Evolutionary conservation across 2,113 vertebrate genomes (phyloP), one percentile per base, ranked within the genome.

Genomic region (Acanthisitta chloris): DNA sequence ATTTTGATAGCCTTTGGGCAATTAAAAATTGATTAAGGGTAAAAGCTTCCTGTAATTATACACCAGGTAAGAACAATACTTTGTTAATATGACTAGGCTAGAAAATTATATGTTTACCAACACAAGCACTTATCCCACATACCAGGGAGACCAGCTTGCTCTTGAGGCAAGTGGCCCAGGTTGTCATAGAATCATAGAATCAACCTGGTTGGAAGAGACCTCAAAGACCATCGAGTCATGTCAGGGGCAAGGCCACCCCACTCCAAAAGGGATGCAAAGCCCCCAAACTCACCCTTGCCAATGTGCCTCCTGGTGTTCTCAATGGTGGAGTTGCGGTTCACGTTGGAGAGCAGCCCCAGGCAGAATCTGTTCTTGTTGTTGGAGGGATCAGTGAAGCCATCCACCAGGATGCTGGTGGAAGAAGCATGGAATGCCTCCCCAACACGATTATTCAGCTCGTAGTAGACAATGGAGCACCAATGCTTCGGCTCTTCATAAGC

Each of bases 381-480:
- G 73, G 99, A 99, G 86, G 99, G 99, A 96, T 99, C 99, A 10
- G 99, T 99, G 98, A 99, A 99, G 95, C 99, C 99, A 49, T 99
- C 99, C 87, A 99, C 99, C 72, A 99, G 96, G 93, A 99, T 98
- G 19, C 99, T 99, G 66, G 99, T 99, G 96, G 99, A 99, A 92
- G 99, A 99, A 10, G 99, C 99, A 9, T 99, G 99, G 98, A 99
- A 99, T 0, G 99, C 99, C 92, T 99, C 99, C 9, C 99, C 99
- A 1, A 99, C 99, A 0, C 99, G 99, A 92, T 99, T 99, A 97
- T 99, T 99, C 94, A 99, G 99, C 98, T 99, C 99, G 10, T 99
- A 99, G 98, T 99, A 99, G 96, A 99, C 99, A 94, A 99, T 99
- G 65, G 99, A 99, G 98, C 99, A 99, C 99, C 99, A 99, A 98